Evolutionary conservation across 2,113 vertebrate species (phyloP), one percentile per base, ranked within the genome.

Genomic region (Cariama cristata): DNA sequence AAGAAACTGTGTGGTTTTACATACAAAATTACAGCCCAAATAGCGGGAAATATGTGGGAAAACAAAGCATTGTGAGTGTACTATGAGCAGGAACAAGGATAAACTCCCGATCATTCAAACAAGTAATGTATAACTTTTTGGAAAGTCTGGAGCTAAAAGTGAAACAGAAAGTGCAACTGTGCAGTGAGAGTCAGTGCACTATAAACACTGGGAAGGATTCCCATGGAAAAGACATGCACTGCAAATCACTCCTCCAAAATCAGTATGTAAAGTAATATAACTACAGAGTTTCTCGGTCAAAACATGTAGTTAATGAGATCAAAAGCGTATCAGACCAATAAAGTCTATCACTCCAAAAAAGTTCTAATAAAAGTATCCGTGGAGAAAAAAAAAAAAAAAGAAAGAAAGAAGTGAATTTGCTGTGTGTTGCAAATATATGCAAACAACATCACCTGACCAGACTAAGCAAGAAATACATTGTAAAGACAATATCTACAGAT

Each of bases 131-230:
- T 42, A 64, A 76, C 17, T 67, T 85, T 84, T 87, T 75, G 5
- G 19, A 27, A 94, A 69, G 30, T 32, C 79, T 81, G 42, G 40
- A 85, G 49, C 30, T 75, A 83, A 85, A 86, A 87, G 64, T 60
- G 77, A 91, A 96, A 93, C 42, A 86, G 80, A 73, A 94, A 97
- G 44, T 53, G 33, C 47, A 87, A 84, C 44, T 68, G 56, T 60
- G 71, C 58, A 90, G 35, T 14, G 53, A 69, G 30, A 79, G 44
- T 42, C 10, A 14, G 28, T 45, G 63, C 18, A 35, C 40, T 42
- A 56, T 6, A 49, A 83, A 62, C 30, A 59, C 21, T 9, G 24
- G n/a, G 19, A 89, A 84, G 33, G 30, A 56, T 33, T 83, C 35
- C 72, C 52, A 47, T 12, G 38, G 40, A 73, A 91, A 67, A 74